Conservation (phyloP, 2,888 invertebrate species). For the Chloroclystis v-ata region DNA sequence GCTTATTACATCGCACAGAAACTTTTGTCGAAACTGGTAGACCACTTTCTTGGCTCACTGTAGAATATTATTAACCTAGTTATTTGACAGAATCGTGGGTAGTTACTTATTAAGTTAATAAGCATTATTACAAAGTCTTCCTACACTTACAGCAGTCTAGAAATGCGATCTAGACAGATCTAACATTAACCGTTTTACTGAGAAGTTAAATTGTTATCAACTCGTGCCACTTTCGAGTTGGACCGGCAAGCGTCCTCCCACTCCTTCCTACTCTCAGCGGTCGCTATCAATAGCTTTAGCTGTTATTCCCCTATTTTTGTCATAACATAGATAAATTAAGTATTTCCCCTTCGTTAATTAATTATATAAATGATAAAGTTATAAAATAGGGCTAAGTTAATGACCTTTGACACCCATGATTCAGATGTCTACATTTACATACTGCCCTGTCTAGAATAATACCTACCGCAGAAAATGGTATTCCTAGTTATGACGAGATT, state of each 20-base stretch:
- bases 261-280: constrained; percentile 28
- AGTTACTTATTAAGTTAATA: no score
- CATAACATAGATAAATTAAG: background rate
- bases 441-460: no score
- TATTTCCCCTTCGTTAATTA: no score
- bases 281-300: constrained; percentile 19
- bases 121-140: background rate
- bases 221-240: constrained; percentile 27
- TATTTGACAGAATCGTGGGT: no score
- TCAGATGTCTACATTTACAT: no score
- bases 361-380: background rate
- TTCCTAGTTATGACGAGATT: no score
- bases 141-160: background rate
- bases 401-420: no score
- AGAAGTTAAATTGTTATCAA: constrained; percentile 26
- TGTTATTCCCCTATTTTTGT: background rate
- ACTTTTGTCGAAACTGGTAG: no score
- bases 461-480: no score
- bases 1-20: no score
- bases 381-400: background rate
- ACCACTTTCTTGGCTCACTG: no score
- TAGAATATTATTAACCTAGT: no score
- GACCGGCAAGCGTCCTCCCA: constrained; percentile 23
- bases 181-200: constrained; percentile 22
- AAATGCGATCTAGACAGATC: constrained; percentile 15